These are phyloP conservation scores for Hypocryptadius cinnamomeus DNA, from an alignment of 2,113 vertebrate genomes.

Conservation along the genomic window DNA sequence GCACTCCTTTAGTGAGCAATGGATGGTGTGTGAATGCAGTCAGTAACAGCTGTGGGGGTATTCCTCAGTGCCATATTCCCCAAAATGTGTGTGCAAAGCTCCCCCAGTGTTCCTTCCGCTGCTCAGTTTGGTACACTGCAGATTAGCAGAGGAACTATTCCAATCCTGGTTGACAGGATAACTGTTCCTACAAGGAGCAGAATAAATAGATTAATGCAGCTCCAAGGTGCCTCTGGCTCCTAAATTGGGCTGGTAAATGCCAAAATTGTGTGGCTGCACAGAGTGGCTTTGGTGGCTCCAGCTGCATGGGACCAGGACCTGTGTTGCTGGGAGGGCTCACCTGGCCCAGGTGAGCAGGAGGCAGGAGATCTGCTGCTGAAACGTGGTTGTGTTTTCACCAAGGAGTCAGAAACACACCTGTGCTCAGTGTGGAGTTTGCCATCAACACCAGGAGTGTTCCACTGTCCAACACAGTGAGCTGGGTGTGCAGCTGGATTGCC, in stretches of 20 bases:
- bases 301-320: neutral
- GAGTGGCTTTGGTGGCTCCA: neutral
- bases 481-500: neutral
- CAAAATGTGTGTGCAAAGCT: neutral
- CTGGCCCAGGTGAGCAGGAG: neutral
- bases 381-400: neutral
- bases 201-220: neutral
- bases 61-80: neutral
- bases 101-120: neutral
- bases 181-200: neutral
- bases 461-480: neutral
- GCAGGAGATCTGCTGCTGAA: neutral
- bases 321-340: neutral
- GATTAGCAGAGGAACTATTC: neutral
- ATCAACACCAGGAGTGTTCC: neutral
- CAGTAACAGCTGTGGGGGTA: neutral
- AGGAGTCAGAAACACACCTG: fast-evolving
- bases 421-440: neutral
- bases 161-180: neutral
- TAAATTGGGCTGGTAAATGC: neutral
- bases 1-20: neutral
- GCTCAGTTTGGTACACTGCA: neutral
- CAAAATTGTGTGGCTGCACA: neutral
- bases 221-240: neutral
- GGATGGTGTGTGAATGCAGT: neutral